A percentile compares a stretch with the other conserved stretches of the same genome.
Conservation (phyloP, 2,797 vertebrate genomes). For the Lithobates pipiens region DNA sequence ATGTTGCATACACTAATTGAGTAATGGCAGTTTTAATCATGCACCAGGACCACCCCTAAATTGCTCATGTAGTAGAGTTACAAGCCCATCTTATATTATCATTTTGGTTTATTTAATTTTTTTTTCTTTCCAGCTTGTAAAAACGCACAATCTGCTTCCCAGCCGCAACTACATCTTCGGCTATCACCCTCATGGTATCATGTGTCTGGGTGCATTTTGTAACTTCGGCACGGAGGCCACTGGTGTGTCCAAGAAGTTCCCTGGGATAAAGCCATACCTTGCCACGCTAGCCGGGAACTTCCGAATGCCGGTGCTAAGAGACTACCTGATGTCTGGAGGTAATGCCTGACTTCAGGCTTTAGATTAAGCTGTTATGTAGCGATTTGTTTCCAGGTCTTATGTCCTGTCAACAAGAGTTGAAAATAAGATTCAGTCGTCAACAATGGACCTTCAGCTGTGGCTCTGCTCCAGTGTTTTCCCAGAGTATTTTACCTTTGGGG, state of each 20-base stretch:
- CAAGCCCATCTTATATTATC: too few relatives aligned
- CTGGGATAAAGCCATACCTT: constrained; percentile 90
- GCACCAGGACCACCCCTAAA: too few relatives aligned
- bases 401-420: neutral
- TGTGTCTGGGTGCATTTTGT: constrained; percentile 94
- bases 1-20: too few relatives aligned
- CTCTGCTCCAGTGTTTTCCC: neutral
- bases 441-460: neutral
- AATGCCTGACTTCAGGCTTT: constrained; percentile 54
- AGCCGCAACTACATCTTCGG: constrained; percentile 96
- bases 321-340: constrained; percentile 98
- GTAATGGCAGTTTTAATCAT: too few relatives aligned
- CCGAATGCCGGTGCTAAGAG: constrained; percentile 89
- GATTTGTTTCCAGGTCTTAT: neutral
- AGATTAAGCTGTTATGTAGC: too few relatives aligned
- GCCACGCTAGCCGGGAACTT: constrained; percentile 96
- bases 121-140: constrained; percentile 83
- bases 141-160: constrained; percentile 91
- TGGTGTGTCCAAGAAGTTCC: constrained; percentile 92
- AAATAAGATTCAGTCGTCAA: constrained; percentile 4
- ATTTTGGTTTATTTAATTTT: neutral
- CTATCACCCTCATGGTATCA: constrained; percentile 95
- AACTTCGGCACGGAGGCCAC: constrained; percentile 98
- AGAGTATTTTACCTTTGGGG: too few relatives aligned
- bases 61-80: too few relatives aligned